Percentiles rank a stretch among this genome's conserved stretches.
phyloP scores from a whole-genome alignment of 2,797 vertebrate species.

The Hybognathus amarus region DNA sequence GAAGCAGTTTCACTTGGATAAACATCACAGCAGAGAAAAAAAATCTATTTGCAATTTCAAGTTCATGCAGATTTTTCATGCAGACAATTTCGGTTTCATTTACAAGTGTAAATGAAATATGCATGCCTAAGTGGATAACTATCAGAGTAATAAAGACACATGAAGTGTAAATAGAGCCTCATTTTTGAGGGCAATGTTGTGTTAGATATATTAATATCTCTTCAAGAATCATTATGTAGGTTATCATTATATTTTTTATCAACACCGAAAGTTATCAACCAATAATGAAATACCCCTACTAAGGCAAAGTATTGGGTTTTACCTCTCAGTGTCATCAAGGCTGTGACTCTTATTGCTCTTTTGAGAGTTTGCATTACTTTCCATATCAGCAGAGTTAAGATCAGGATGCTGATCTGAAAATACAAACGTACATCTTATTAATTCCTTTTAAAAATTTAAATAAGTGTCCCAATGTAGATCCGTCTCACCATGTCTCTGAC shows the following conservation, averaged over 20 bases:
- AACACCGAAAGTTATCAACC: neutral
- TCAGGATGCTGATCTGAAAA: slow-evolving; percentile 21
- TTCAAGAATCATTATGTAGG: neutral
- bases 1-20: neutral
- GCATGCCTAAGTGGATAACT: neutral
- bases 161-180: neutral
- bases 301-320: neutral
- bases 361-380: neutral
- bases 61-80: neutral
- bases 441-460: neutral
- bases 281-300: neutral
- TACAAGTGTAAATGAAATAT: neutral
- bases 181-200: neutral
- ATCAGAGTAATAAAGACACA: neutral
- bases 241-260: neutral
- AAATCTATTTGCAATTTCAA: neutral
- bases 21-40: neutral
- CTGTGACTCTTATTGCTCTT: slow-evolving; percentile 3
- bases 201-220: neutral
- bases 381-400: neutral
- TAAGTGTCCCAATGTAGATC: neutral
- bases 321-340: slow-evolving; percentile 63
- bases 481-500: neutral
- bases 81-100: neutral
- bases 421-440: neutral